Base-by-base conservation (phyloP, 2,113 vertebrate genomes). In the Ctenomys sociabilis region DNA sequence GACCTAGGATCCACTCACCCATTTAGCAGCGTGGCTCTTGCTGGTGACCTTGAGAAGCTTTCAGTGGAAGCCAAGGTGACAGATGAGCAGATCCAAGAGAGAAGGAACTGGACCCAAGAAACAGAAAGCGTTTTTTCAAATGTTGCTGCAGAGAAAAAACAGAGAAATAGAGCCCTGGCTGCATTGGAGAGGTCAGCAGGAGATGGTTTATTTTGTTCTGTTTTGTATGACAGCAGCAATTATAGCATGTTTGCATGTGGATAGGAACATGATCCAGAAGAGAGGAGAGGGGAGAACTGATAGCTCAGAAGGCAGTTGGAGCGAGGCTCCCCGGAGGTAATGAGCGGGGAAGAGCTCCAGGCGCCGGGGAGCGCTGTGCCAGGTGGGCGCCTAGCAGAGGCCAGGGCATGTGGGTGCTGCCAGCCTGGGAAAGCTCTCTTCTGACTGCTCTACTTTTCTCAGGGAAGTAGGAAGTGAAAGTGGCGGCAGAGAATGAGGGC, bases 361-460 rank as follows among this genome's bases (percentile, higher is more conserved):
- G 77, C 17, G 1, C 57, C 52, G 43, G 7, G 1, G 72, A 37
- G 37, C 22, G 35, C 80, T 17, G 59, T 32, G 54, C 26, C 52
- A 45, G 72, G 24, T 81, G 10, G 45, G 78, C 37, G 17, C 70
- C n/a, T 54, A 35, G 87, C 30, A 13, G n/a, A 35, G 0, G 11
- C 30, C 0, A 12, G 63, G 28, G 91, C 49, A 26, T 21, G 93
- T 70, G 91, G 96, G 96, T 0, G 9, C 16, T 6, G 30, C 77
- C 2, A 91, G 85, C n/a, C 88, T 57, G 59, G 63, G 93, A 78
- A 94, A 70, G 49, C 91, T 45, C 5, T 88, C 91, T 94, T 81
- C 95, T 73, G 35, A 59, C 8, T 91, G 94, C 87, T 80, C 89
- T 77, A 77, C 2, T 94, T 97, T 94, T 66, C 95, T 94, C 22